Base-by-base conservation (phyloP, 2,888 invertebrate species). In the Gymnosoma rotundatum region DNA sequence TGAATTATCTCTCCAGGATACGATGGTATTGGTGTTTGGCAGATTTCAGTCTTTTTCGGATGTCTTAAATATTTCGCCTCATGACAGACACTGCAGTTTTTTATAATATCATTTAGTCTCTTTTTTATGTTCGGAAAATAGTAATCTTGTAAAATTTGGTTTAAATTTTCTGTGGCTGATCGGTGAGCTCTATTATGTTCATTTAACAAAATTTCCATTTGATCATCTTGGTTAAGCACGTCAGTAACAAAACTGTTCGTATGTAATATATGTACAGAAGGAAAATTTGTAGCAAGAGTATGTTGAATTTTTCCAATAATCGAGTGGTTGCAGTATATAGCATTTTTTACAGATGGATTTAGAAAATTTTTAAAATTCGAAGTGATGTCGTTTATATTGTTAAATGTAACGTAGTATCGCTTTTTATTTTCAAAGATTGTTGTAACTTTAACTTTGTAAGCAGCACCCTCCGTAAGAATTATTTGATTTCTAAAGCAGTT, bases 1-100 rank as follows among this genome's bases (percentile, higher is more conserved):
- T 61, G 61, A n/a, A 61, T 5, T 20, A 61, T 61, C 10, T 61
- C 61, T 42, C 61, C 38, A 7, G 61, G 61, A 61, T 42, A 42
- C 12, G 42, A 61, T 10, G 45, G 45, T 45, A 45, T 45, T 45
- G 45, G 14, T 45, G 45, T 45, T 45, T 45, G 45, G 14, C 45
- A 61, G 6, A 61, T 61, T 61, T 61, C 20, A 14, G 20, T 61
- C 32, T 38, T 25, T 16, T 8, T 56, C 16, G 56, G 56, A 32
- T 56, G 56, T 32, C 56, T 56, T 32, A 58, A 1, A 58, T 58
- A 58, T 58, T 58, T 58, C 3, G 58, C 36, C 9, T 58, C 58
- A 12, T 58, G 6, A 14, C 36, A 58, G 2, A 32, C 58, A 12
- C 14, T 7, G 14, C 45, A 45, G 14, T 45, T 45, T 45, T 12